Evolutionary conservation across 2,888 invertebrate species (phyloP).

Genomic region (Anaspis maculata): DNA sequence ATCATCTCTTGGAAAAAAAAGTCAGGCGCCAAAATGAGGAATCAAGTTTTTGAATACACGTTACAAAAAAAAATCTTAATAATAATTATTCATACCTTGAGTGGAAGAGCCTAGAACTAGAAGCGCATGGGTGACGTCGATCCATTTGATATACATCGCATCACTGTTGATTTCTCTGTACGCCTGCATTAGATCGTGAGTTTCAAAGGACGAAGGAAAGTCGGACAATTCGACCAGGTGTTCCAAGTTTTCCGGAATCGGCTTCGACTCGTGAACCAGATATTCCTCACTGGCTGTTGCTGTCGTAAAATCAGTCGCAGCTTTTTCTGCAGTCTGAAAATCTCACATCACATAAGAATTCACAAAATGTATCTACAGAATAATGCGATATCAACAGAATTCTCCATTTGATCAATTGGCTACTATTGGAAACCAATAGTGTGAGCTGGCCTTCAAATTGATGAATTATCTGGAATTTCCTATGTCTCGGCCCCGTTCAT

Average conservation of each 20-base stretch:
- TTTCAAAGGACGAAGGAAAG: constrained; percentile 37
- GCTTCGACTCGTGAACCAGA: constrained; percentile 26
- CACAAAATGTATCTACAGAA: too few relatives aligned
- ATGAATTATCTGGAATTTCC: constrained; percentile 29
- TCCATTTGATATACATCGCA: constrained; percentile 40
- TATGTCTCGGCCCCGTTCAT: too few relatives aligned
- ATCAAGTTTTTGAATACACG: too few relatives aligned
- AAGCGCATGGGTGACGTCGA: constrained; percentile 40
- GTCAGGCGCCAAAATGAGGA: too few relatives aligned
- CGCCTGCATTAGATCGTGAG: constrained; percentile 38
- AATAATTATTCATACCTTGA: constrained; percentile 39
- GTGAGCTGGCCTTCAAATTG: constrained; percentile 32
- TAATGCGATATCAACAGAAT: too few relatives aligned
- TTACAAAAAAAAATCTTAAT: too few relatives aligned
- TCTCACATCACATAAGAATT: too few relatives aligned
- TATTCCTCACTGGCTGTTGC: constrained; percentile 33
- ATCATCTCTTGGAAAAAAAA: too few relatives aligned
- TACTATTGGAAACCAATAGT: too few relatives aligned
- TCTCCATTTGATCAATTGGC: too few relatives aligned
- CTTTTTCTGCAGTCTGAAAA: constrained; percentile 31
- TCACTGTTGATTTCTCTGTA: constrained; percentile 36
- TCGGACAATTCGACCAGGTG: constrained; percentile 40
- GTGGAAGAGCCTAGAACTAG: constrained; percentile 35
- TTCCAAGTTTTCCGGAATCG: constrained; percentile 33
- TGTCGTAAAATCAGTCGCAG: constrained; percentile 29